Base-by-base conservation (phyloP, 2,113 vertebrate species). In the Oreamnos americanus region DNA sequence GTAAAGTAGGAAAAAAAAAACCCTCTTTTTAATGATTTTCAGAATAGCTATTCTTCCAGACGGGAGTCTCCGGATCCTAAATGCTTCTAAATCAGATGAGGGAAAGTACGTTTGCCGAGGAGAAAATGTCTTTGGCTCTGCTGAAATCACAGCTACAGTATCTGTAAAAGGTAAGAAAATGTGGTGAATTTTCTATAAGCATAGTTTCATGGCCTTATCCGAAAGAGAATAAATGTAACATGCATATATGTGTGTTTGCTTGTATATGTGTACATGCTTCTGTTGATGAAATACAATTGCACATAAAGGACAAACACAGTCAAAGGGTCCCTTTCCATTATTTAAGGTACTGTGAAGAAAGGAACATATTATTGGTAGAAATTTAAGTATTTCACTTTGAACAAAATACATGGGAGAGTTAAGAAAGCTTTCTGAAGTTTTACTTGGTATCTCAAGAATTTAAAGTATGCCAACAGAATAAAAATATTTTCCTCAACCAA, bases 21-120 rank as follows among this genome's bases (percentile, higher is more conserved):
- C 64, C 2, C 2, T 1, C 55, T 94, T 97, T 98, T 98, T 98
- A 97, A 96, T 98, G 57, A 93, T 99, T 99, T 99, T 98, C 99
- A 99, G 99, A 99, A 98, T 99, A 98, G 99, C 98, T 98, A 96
- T 99, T 98, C 99, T 99, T 98, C 99, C 99, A 98, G 99, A 99
- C 98, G 99, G 99, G 96, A 99, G 98, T 84, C 99, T 99, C 79
- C 98, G 98, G 98, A 99, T 99, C 98, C 97, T 99, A 96, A 99
- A 99, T 96, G 99, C 99, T 98, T 99, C 99, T 93, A 99, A 99
- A 95, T 98, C 99, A 25, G 99, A 99, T 95, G 99, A 99, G 98
- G 99, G 99, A 67, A 99, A 97, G 86, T 99, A 99, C 36, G 94
- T 99, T 94, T 99, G 99, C 98, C 99, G 98, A 96, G 99, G 99